Evolutionary conservation across 2,888 invertebrate genomes (phyloP).

Genomic region (Agrotis segetum): DNA sequence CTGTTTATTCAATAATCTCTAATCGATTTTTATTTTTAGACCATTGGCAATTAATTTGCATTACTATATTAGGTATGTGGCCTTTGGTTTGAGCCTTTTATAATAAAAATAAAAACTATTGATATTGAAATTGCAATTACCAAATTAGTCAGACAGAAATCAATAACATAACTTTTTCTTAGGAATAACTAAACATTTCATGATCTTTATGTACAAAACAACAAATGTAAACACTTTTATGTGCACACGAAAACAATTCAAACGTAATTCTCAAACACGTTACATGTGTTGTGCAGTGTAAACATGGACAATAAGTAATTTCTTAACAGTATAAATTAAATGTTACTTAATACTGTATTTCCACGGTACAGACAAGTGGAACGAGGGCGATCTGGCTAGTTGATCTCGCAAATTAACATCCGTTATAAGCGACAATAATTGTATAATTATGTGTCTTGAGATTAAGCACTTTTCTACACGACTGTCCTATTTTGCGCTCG

Average conservation of each 20-base stretch:
- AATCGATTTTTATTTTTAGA: constrained; percentile 30
- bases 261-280: constrained; percentile 32
- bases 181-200: constrained; percentile 34
- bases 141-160: constrained; percentile 1
- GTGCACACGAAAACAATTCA: constrained; percentile 19
- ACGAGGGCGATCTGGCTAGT: constrained; percentile 71
- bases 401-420: constrained; percentile 67
- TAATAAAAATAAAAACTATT: constrained; percentile 23
- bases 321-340: constrained; percentile 56
- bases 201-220: constrained; percentile 11
- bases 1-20: constrained; percentile 37
- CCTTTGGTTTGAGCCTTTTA: constrained; percentile 18
- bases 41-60: constrained; percentile 6
- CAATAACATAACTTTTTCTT: constrained; percentile 11
- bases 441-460: constrained; percentile 51
- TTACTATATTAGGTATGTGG: constrained; percentile 9
- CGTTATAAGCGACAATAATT: constrained; percentile 65
- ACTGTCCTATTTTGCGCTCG: constrained; percentile 41
- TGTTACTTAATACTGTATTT: constrained; percentile 69
- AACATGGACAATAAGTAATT: constrained; percentile 55
- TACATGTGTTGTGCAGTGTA: constrained; percentile 34
- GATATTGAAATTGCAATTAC: constrained; percentile 30
- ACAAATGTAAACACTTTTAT: constrained; percentile 18
- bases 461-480: constrained; percentile 48
- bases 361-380: constrained; percentile 64